A percentile compares a stretch with the other conserved stretches of the same genome.
phyloP scores from a whole-genome alignment of 2,113 vertebrate species.

The Dissostichus mawsoni region DNA sequence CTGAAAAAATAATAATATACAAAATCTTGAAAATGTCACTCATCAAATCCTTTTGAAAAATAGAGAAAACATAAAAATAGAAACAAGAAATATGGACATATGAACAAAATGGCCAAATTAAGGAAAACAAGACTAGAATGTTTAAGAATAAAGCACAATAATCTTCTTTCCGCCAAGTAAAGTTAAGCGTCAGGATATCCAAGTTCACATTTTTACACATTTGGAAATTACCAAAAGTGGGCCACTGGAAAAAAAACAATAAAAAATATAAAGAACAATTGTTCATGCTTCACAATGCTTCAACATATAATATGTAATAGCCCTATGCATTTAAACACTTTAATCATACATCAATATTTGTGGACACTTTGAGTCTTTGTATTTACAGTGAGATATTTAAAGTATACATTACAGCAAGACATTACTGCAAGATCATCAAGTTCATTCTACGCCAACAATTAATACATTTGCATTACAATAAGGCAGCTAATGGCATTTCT shows the following conservation, averaged over 20 bases:
- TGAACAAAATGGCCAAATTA: too few species aligned
- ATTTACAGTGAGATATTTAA: not conserved
- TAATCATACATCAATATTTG: not conserved
- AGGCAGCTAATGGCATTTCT: not conserved
- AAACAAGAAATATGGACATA: not conserved
- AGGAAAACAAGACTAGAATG: too few species aligned
- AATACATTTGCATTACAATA: not conserved
- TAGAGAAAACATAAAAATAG: not conserved
- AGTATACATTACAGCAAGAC: not conserved
- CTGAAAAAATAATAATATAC: too few species aligned
- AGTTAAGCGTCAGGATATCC: too few species aligned
- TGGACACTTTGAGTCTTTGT: too few species aligned
- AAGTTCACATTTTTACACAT: too few species aligned
- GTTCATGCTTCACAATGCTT: not conserved
- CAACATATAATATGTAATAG: not conserved
- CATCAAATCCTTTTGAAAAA: not conserved
- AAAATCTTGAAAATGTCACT: not conserved
- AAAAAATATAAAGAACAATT: not conserved
- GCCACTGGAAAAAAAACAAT: not conserved
- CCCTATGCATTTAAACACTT: not conserved
- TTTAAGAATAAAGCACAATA: not conserved
- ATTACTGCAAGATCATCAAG: too few species aligned
- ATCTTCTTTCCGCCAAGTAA: not conserved
- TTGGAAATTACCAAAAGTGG: too few species aligned
- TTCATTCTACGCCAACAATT: not conserved